phyloP scores from a whole-genome alignment of 2,113 vertebrate species.

The Phylloscopus trochiloides region DNA sequence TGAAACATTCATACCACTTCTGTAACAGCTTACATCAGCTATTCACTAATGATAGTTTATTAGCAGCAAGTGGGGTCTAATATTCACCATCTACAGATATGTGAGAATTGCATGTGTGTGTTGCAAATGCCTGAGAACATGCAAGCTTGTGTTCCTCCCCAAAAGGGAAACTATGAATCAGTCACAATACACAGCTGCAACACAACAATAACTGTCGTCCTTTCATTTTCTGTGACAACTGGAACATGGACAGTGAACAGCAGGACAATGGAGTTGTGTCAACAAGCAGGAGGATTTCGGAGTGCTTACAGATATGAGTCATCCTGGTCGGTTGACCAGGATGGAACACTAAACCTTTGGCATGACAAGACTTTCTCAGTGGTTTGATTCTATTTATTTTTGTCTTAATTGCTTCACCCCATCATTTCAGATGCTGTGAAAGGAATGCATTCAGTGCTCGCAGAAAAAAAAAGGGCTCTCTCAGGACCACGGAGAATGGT shows the following conservation, averaged over 20 bases:
- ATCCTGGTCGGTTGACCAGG: not conserved
- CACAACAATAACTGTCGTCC: slow-evolving; percentile 38
- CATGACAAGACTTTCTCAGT: not conserved
- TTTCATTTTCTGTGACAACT: slow-evolving; percentile 37
- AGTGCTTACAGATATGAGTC: slow-evolving; percentile 29
- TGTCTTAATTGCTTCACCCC: slow-evolving; percentile 15
- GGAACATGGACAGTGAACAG: slow-evolving; percentile 15
- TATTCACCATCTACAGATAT: not conserved
- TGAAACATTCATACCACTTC: not conserved
- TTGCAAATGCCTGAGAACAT: not conserved
- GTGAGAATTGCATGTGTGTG: not conserved
- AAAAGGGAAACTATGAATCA: slow-evolving; percentile 17
- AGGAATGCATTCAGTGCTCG: not conserved
- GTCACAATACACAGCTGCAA: slow-evolving; percentile 9
- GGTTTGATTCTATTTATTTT: slow-evolving; percentile 32
- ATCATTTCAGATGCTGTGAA: slow-evolving; percentile 23
- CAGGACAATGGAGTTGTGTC: slow-evolving; percentile 33
- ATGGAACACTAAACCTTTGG: slow-evolving; percentile 34
- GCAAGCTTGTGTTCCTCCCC: not conserved
- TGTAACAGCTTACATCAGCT: not conserved
- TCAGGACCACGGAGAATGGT: not conserved
- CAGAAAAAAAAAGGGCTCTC: not conserved
- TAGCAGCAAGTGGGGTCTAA: not conserved
- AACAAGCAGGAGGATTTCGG: slow-evolving; percentile 23
- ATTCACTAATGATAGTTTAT: not conserved